These are phyloP conservation scores for Anoplopoma fimbria DNA, from an alignment of 2,113 vertebrate genomes.

Conservation along the genomic window DNA sequence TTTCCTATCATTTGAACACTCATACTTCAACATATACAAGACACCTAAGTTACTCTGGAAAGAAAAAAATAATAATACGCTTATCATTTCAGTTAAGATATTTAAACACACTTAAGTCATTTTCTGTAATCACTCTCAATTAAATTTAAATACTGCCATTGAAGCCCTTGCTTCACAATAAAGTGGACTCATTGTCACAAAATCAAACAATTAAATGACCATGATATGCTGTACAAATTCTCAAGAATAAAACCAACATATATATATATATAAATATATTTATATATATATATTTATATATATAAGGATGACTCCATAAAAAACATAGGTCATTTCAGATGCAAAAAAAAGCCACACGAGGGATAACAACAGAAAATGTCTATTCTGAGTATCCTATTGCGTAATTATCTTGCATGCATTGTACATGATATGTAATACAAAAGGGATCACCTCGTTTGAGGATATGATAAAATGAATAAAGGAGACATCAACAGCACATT, in stretches of 20 bases:
- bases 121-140: constrained; percentile 81
- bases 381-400: constrained; percentile 85
- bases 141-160: constrained; percentile 83
- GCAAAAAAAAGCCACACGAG: constrained; percentile 82
- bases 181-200: constrained; percentile 73
- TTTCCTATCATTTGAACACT: constrained; percentile 89
- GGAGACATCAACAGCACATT: constrained; percentile 95
- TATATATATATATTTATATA: constrained; percentile 32
- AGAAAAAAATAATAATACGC: constrained; percentile 84
- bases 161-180: constrained; percentile 83
- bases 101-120: constrained; percentile 80
- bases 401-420: constrained; percentile 88
- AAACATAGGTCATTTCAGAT: constrained; percentile 80
- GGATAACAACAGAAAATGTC: constrained; percentile 82
- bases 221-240: constrained; percentile 87
- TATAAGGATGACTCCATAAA: constrained; percentile 74
- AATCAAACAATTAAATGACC: constrained; percentile 74
- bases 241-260: constrained; percentile 71
- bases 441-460: constrained; percentile 80
- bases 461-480: constrained; percentile 79
- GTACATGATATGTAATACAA: constrained; percentile 85
- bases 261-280: constrained; percentile 8
- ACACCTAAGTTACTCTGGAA: constrained; percentile 88
- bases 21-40: constrained; percentile 96
- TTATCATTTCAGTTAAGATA: constrained; percentile 79